phyloP scores from a whole-genome alignment of 2,797 vertebrate species.

The Cossypha heuglini region DNA sequence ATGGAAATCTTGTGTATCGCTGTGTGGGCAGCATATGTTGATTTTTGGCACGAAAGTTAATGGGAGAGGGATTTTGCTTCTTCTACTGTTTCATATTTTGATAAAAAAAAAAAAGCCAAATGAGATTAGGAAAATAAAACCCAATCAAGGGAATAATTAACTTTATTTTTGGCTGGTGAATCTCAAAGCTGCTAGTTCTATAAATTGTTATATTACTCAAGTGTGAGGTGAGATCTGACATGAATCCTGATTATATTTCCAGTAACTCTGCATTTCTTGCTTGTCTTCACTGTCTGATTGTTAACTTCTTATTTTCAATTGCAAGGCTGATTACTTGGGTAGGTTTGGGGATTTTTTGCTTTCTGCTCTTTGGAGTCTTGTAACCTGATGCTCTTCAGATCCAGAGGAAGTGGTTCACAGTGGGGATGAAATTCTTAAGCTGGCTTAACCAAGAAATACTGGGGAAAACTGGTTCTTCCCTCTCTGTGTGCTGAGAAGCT shows the following conservation, averaged over 20 bases:
- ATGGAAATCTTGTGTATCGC: not conserved
- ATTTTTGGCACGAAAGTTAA: not conserved
- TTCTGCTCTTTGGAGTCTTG: slow-evolving; percentile 64
- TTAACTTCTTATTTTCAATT: not conserved
- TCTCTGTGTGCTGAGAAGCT: not conserved
- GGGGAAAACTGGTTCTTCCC: not conserved
- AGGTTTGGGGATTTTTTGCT: not conserved
- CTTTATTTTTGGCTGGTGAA: not conserved
- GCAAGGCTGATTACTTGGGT: not conserved
- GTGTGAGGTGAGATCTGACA: not conserved
- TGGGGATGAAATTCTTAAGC: slow-evolving; percentile 71
- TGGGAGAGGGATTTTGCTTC: not conserved
- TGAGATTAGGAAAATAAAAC: not conserved
- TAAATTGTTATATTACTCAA: not conserved
- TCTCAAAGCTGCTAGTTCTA: not conserved
- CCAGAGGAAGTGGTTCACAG: slow-evolving; percentile 36
- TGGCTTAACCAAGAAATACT: not conserved
- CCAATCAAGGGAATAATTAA: not conserved
- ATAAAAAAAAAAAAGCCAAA: not conserved
- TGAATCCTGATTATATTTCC: not conserved
- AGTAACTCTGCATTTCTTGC: not conserved
- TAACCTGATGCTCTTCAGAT: slow-evolving; percentile 56
- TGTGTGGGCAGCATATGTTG: not conserved
- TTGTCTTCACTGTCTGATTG: not conserved
- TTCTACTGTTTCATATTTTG: not conserved